Percentiles rank a stretch among this genome's conserved stretches.
phyloP scores from a whole-genome alignment of 2,113 vertebrate genomes.

The Clarias batrachus region DNA sequence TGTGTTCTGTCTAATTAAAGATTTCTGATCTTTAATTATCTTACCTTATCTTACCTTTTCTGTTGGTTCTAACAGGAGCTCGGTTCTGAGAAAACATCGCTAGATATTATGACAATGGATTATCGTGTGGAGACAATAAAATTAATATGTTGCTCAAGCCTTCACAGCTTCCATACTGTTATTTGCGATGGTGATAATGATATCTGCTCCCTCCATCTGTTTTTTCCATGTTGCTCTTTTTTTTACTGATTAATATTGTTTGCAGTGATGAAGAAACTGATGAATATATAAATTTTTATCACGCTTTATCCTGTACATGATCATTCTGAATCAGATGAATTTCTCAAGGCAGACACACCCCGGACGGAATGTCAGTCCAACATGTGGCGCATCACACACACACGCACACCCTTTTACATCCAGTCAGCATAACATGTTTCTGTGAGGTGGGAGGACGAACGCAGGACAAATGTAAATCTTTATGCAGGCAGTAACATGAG shows the following conservation, averaged over 20 bases:
- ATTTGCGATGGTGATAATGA: not conserved
- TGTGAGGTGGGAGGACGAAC: not conserved
- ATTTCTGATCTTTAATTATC: not conserved
- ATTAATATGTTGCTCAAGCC: not conserved
- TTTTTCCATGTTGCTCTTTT: not conserved
- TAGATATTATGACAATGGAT: not conserved
- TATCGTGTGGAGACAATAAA: not conserved
- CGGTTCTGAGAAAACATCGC: not conserved
- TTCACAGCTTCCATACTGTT: not conserved
- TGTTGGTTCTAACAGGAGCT: not conserved
- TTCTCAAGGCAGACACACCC: not conserved
- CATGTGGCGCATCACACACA: not conserved
- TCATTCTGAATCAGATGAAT: not conserved
- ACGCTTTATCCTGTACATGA: not conserved
- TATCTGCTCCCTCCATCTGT: not conserved
- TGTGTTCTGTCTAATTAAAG: not conserved
- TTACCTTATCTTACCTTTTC: no score
- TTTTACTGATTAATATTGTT: not conserved
- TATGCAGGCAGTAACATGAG: not conserved
- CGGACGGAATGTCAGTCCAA: not conserved
- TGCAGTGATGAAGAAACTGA: no score
- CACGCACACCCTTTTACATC: not conserved
- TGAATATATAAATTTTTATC: no score
- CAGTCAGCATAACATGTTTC: not conserved
- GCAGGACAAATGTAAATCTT: not conserved